These are phyloP conservation scores for Periplaneta americana DNA, from an alignment of 1,140 invertebrate species.

Conservation along the genomic window DNA sequence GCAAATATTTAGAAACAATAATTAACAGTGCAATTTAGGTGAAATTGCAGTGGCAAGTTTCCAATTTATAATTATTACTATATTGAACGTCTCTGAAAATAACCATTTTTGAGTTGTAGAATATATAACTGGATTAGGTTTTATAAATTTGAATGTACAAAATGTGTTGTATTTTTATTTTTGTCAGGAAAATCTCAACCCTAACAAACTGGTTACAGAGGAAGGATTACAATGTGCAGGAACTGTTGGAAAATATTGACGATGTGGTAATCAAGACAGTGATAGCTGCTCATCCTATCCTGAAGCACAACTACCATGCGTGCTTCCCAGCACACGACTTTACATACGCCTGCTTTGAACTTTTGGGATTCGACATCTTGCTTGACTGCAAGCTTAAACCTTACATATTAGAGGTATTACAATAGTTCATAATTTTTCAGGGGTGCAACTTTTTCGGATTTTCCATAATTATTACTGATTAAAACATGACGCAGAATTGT, in stretches of 20 bases:
- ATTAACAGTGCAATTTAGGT: too few relatives aligned
- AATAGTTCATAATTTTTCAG: neutral
- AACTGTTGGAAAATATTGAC: conserved; percentile 77
- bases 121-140: conserved; percentile 17
- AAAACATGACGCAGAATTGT: too few relatives aligned
- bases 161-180: conserved; percentile 10
- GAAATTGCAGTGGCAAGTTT: too few relatives aligned
- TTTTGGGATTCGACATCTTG: conserved; percentile 83
- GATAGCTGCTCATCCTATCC: conserved; percentile 73
- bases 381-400: conserved; percentile 81
- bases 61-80: too few relatives aligned
- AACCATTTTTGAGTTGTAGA: neutral
- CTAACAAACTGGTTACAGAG: conserved; percentile 66
- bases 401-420: conserved; percentile 72
- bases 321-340: conserved; percentile 82
- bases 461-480: too few relatives aligned
- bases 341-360: conserved; percentile 82
- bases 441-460: too few relatives aligned
- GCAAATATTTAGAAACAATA: too few relatives aligned
- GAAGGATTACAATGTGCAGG: conserved; percentile 65
- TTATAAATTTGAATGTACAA: too few relatives aligned
- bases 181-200: conserved; percentile 67
- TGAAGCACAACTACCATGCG: conserved; percentile 83
- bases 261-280: conserved; percentile 88
- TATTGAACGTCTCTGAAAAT: too few relatives aligned